phyloP scores from a whole-genome alignment of 2,797 vertebrate species.

The Tokudaia muenninki region DNA sequence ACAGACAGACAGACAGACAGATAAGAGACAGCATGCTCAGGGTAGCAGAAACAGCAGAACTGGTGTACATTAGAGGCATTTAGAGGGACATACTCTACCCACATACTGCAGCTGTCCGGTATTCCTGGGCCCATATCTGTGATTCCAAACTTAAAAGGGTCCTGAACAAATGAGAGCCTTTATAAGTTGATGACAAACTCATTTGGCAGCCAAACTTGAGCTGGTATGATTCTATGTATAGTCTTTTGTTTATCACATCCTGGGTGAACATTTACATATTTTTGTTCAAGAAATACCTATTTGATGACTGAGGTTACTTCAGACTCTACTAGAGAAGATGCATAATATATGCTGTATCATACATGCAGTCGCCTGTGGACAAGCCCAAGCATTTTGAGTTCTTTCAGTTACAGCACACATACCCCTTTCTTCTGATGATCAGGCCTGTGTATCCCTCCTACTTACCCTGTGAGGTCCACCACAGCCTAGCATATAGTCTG shows the following conservation, averaged over 20 bases:
- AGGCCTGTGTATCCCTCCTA: not conserved
- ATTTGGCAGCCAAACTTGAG: slow-evolving; percentile 48
- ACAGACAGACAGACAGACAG: too few relatives aligned
- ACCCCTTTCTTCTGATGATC: slow-evolving; percentile 2
- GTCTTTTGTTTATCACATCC: slow-evolving; percentile 43
- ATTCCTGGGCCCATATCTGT: not conserved
- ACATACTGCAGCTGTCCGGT: not conserved
- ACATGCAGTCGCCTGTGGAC: not conserved
- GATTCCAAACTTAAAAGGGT: slow-evolving; percentile 24
- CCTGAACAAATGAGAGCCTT: slow-evolving; percentile 53
- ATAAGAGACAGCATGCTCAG: not conserved
- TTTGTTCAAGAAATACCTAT: slow-evolving; percentile 55
- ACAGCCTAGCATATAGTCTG: not conserved
- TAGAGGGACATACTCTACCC: not conserved
- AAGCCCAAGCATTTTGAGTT: slow-evolving; percentile 29
- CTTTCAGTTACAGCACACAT: not conserved
- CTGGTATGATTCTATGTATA: slow-evolving; percentile 36
- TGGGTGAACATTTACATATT: slow-evolving; percentile 31
- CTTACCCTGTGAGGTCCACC: not conserved
- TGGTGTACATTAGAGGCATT: not conserved
- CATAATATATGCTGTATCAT: not conserved
- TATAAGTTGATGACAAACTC: slow-evolving; percentile 35
- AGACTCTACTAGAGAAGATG: slow-evolving; percentile 15
- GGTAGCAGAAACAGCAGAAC: not conserved
- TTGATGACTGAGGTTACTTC: not conserved